Evolutionary conservation across 2,797 vertebrate species (phyloP), one percentile per base, ranked within the genome.

Genomic region (Atherinosoma microstoma): DNA sequence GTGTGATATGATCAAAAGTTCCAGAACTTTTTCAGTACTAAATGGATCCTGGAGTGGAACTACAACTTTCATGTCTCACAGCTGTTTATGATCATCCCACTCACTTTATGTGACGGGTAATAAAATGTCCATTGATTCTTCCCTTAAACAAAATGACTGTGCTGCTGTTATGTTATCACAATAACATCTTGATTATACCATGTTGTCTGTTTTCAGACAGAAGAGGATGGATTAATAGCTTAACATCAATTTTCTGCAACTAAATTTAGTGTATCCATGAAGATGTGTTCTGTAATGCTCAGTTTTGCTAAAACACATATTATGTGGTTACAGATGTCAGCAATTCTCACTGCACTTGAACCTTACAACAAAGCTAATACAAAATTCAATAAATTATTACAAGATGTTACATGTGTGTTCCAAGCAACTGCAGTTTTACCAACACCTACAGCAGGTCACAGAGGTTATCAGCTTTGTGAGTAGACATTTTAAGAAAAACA

Each of bases 111-210:
- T 56, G 58, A 49, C 65, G 63, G 10, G 7, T 47, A 72, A 58
- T 45, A 38, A 62, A 67, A 45, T 45, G 16, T 45, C 15, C 67
- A 36, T 58, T 32, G 9, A 22, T 49, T 8, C 32, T 13, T 63
- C 20, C 76, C 63, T n/a, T 51, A 64, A 74, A 66, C 38, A 78
- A 6, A 11, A 76, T 22, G 12, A 45, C 32, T 56, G 24, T 22
- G 38, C 29, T 22, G 38, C 29, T 56, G 18, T 61, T 64, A n/a
- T 38, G 15, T 16, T 70, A 24, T 10, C 30, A 59, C 53, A 16
- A 64, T 29, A 49, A 58, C 6, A 3, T 62, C 59, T 27, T 61
- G 32, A 63, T 60, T 45, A 57, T 30, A 64, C 24, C 45, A 62
- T n/a, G 2, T 40, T 59, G 4, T 16, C 36, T 56, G 16, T 42